phyloP scores from a whole-genome alignment of 2,797 vertebrate species.

The Botia kubotai region DNA sequence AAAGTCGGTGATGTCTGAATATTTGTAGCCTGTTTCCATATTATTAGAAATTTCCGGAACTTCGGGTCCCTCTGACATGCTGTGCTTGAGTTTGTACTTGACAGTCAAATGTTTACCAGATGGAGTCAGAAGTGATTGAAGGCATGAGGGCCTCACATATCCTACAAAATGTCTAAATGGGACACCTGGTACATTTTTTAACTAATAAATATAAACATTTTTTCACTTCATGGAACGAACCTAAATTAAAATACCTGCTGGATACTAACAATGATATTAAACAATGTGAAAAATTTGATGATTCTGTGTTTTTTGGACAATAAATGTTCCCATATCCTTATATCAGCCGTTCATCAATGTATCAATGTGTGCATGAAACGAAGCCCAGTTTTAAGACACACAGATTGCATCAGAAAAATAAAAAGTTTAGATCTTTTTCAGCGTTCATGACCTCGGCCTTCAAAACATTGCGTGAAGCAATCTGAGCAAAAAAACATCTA shows the following conservation, averaged over 20 bases:
- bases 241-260: constrained; percentile 6
- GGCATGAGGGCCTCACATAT: constrained; percentile 27
- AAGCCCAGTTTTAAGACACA: not conserved
- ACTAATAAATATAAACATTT: constrained; percentile 39
- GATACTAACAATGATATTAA: not conserved
- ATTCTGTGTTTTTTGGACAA: not conserved
- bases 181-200: constrained; percentile 38
- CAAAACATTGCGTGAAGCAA: not conserved
- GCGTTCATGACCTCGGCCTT: not conserved
- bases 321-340: not conserved
- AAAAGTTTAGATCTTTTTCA: not conserved
- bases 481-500: not conserved
- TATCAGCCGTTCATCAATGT: not conserved
- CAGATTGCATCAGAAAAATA: not conserved
- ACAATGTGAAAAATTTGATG: not conserved
- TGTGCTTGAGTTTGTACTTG: constrained; percentile 32
- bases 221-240: constrained; percentile 36
- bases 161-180: constrained; percentile 24
- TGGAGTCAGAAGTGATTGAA: constrained; percentile 22
- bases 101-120: constrained; percentile 50
- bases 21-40: constrained; percentile 41
- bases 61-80: constrained; percentile 1
- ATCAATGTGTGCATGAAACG: not conserved
- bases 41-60: constrained; percentile 44
- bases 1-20: constrained; percentile 27